Percentiles rank a stretch among this genome's conserved stretches.
Evolutionary conservation across 23 tunicate species (phyloP).

Genomic region (Pegea sp.): DNA sequence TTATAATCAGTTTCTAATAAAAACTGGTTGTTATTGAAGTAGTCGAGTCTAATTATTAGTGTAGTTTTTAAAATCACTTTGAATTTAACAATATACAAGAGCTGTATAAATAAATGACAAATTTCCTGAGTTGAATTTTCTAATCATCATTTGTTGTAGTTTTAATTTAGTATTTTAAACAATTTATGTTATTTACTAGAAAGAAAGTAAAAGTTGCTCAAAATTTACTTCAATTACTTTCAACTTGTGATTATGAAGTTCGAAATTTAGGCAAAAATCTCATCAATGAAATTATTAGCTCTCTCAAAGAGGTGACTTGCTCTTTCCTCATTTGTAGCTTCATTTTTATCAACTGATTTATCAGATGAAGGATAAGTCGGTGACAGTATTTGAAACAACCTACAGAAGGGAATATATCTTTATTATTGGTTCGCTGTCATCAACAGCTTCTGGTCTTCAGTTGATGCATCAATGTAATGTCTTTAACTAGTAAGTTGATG

Average conservation of each 20-base stretch:
- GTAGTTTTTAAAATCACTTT: no score
- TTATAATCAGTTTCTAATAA: no score
- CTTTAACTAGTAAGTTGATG: slow-evolving; percentile 33
- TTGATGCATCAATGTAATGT: slow-evolving; percentile 28
- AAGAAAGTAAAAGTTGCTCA: slow-evolving; percentile 33
- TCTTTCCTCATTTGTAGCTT: neutral
- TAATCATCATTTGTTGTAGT: no score
- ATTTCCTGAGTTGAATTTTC: no score
- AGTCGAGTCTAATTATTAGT: no score
- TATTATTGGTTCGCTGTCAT: slow-evolving; percentile 49
- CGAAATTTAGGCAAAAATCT: slow-evolving; percentile 19
- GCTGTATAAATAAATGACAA: no score
- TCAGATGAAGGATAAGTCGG: neutral
- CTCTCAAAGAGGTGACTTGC: slow-evolving; percentile 18
- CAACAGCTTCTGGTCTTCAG: slow-evolving; percentile 15
- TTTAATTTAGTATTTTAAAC: neutral
- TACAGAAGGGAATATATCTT: slow-evolving; percentile 66
- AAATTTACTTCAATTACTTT: slow-evolving; percentile 26
- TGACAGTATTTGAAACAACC: slow-evolving; percentile 8
- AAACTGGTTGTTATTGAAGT: no score
- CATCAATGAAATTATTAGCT: slow-evolving; percentile 17
- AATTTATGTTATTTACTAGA: slow-evolving; percentile 2
- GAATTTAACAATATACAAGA: no score
- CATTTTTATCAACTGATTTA: neutral
- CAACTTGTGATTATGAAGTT: slow-evolving; percentile 40